Percentiles rank a stretch among this genome's conserved stretches.
Evolutionary conservation across 2,888 invertebrate genomes (phyloP).

Genomic region (Drosophila kambysellisi): DNA sequence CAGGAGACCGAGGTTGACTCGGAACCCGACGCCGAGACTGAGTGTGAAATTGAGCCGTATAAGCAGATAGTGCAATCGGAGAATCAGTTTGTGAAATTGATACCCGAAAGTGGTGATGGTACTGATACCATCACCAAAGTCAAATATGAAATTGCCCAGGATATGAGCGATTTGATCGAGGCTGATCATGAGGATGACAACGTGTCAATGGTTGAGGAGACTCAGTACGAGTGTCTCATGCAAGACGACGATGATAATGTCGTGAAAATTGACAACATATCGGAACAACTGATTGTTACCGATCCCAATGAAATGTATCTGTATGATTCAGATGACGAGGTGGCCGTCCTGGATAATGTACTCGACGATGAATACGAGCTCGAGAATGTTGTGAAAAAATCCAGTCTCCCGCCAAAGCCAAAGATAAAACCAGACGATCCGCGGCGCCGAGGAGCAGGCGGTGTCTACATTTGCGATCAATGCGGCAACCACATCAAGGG

Average conservation of each 20-base stretch:
- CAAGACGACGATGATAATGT: slow-evolving; percentile 60
- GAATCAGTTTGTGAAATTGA: slow-evolving; percentile 30
- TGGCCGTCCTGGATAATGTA: slow-evolving; percentile 68
- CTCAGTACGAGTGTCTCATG: slow-evolving; percentile 67
- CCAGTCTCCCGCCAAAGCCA: slow-evolving; percentile 71
- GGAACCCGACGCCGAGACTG: slow-evolving; percentile 29
- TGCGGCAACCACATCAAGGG: slow-evolving; percentile 73
- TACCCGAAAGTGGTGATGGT: slow-evolving; percentile 29
- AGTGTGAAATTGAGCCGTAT: slow-evolving; percentile 24
- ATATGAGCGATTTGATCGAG: slow-evolving; percentile 56
- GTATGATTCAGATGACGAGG: slow-evolving; percentile 71
- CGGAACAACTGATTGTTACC: slow-evolving; percentile 49
- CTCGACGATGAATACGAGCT: slow-evolving; percentile 67
- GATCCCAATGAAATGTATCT: slow-evolving; percentile 60
- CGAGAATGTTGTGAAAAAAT: slow-evolving; percentile 71
- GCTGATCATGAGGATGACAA: slow-evolving; percentile 53
- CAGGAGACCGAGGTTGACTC: slow-evolving; percentile 31
- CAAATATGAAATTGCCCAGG: slow-evolving; percentile 45
- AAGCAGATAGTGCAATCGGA: slow-evolving; percentile 11
- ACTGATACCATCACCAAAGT: slow-evolving; percentile 25
- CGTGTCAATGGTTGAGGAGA: slow-evolving; percentile 55
- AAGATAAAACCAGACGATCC: slow-evolving; percentile 67
- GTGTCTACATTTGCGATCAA: slow-evolving; percentile 71
- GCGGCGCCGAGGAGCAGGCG: slow-evolving; percentile 66
- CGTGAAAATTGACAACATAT: slow-evolving; percentile 52